These are phyloP conservation scores for Tragulus kanchil DNA, from an alignment of 2,113 vertebrate species.

Conservation along the genomic window DNA sequence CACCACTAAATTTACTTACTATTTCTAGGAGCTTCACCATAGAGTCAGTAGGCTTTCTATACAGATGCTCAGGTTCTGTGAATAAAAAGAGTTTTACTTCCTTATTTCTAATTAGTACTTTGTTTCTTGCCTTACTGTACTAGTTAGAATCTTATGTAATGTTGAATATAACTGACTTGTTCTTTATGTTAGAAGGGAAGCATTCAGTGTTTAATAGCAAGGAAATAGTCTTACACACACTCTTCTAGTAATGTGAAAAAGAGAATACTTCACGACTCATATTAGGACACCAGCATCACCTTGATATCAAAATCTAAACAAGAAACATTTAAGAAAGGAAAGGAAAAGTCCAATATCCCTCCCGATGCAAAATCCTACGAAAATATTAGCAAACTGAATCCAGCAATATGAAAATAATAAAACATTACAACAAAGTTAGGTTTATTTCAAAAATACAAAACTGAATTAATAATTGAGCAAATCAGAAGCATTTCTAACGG, in stretches of 20 bases:
- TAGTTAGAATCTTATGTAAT: background rate
- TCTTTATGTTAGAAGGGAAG: background rate
- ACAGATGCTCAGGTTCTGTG: background rate
- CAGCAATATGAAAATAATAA: background rate
- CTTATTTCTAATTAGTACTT: slow-evolving; percentile 8
- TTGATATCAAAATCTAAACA: background rate
- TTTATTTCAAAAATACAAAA: background rate
- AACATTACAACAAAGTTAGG: background rate
- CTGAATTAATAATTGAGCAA: slow-evolving; percentile 16
- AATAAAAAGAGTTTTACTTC: slow-evolving; percentile 20
- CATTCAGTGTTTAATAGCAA: background rate
- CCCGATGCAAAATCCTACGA: background rate
- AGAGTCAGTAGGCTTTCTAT: background rate
- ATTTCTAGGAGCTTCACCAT: slow-evolving; percentile 28
- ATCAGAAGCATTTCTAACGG: background rate
- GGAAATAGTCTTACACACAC: background rate
- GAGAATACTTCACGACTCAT: background rate
- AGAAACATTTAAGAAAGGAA: background rate
- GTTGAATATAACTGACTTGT: background rate
- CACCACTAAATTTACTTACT: background rate
- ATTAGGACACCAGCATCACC: background rate
- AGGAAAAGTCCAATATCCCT: background rate
- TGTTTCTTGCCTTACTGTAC: slow-evolving; percentile 20
- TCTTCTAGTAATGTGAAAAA: background rate
- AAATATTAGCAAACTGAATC: background rate